Evolutionary conservation across 1,140 invertebrate species (phyloP).

Genomic region (Hyles vespertilio): DNA sequence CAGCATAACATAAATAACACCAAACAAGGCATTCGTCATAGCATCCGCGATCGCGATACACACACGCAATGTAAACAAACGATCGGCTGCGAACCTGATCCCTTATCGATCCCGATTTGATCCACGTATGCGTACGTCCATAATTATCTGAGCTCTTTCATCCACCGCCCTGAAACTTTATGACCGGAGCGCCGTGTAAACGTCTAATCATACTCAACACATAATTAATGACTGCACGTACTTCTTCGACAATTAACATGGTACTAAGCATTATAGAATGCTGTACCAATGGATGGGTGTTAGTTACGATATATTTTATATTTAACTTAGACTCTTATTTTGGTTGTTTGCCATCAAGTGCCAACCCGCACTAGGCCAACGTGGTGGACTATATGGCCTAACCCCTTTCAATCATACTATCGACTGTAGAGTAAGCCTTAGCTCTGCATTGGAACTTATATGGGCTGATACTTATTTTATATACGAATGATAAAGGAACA

Average conservation of each 20-base stretch:
- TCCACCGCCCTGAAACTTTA: conserved; percentile 60
- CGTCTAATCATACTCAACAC: conserved; percentile 63
- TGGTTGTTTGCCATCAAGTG: too few relatives aligned
- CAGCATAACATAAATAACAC: too few relatives aligned
- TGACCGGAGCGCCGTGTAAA: conserved; percentile 59
- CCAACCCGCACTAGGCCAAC: too few relatives aligned
- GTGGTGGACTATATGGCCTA: too few relatives aligned
- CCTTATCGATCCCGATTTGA: conserved; percentile 67
- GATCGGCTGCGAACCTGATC: conserved; percentile 59
- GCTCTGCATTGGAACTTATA: too few relatives aligned
- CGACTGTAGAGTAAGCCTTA: too few relatives aligned
- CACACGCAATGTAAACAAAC: conserved; percentile 39
- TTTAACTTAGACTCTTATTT: too few relatives aligned
- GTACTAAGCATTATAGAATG: conserved; percentile 6
- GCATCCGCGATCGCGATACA: not conserved
- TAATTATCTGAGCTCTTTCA: conserved; percentile 72
- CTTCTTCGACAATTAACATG: conserved; percentile 45
- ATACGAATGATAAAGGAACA: too few relatives aligned
- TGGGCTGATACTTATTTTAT: too few relatives aligned
- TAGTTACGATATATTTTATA: too few relatives aligned
- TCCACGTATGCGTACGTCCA: conserved; percentile 69
- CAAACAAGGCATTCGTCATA: not conserved
- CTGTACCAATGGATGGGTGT: too few relatives aligned
- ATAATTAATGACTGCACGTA: conserved; percentile 59
- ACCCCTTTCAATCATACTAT: too few relatives aligned